Base-by-base conservation (phyloP, 2,113 vertebrate species). In the Propithecus coquereli region DNA sequence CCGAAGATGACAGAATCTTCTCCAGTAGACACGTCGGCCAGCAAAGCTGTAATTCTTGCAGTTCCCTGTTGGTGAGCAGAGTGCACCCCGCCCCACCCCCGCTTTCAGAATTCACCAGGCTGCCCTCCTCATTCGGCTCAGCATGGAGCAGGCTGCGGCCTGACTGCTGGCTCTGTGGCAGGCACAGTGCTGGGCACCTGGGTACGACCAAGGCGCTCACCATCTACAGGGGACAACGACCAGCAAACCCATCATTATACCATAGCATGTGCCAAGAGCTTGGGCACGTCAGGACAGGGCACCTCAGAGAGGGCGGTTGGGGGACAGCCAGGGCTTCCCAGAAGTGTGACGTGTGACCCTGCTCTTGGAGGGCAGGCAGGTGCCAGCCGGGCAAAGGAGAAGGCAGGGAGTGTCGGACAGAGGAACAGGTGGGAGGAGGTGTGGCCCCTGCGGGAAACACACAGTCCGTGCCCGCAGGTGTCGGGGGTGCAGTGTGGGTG, bases 241-340 rank as follows among this genome's bases (percentile, higher is more conserved):
- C 50, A 52, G 87, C 40, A 54, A 74, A 61, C n/a, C 20, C 37
- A 3, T 57, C n/a, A 23, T 77, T 37, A 8, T 34, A 7, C 20
- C 9, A 25, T 12, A 1, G 0, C 1, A 0, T 2, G 6, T 5
- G 8, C 32, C 30, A 5, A 4, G 52, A 3, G 13, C 23, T 11
- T 17, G 14, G 59, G 77, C 57, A 52, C 6, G 7, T 37, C 10
- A 17, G 52, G 47, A 59, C 9, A 1, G 70, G 57, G 34, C 10
- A 18, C 22, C 22, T 85, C 2, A 4, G 40, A 79, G 27, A 40
- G 9, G 2, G 2, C 8, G 40, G 59, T 7, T 27, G 9, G n/a
- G 40, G 65, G 82, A 3, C 1, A 25, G 5, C 18, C 7, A 68
- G 61, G 54, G 22, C 23, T 92, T 87, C 93, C 63, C 27, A 32